These are phyloP conservation scores for Formica exsecta DNA, from an alignment of 1,140 invertebrate species.

Conservation along the genomic window DNA sequence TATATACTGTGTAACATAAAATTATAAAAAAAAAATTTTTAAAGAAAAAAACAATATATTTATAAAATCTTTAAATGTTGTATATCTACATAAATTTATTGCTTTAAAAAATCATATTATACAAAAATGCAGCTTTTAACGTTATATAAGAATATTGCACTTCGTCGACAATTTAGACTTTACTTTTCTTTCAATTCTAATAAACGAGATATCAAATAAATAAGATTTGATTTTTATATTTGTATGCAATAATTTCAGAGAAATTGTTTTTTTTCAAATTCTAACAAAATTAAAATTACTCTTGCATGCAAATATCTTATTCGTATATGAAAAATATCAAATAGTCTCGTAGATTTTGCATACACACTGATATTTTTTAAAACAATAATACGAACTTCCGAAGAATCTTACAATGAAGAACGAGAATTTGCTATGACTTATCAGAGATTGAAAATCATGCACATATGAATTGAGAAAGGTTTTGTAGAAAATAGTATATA, in stretches of 20 bases:
- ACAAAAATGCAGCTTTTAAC: not conserved
- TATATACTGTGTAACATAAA: not conserved
- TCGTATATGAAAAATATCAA: slow-evolving; percentile 8
- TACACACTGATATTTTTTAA: not conserved
- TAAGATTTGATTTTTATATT: not conserved
- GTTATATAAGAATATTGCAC: not conserved
- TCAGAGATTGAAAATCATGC: not conserved
- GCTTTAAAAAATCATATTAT: not conserved
- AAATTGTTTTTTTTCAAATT: too few species aligned
- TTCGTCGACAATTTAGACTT: not conserved
- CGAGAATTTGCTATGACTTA: not conserved
- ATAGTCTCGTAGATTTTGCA: not conserved
- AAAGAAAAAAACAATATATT: too few species aligned
- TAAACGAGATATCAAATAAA: not conserved
- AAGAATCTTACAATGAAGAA: not conserved
- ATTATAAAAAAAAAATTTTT: too few species aligned
- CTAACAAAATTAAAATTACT: too few species aligned
- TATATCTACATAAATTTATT: not conserved
- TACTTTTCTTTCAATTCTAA: not conserved
- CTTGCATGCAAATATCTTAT: not conserved
- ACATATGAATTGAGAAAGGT: not conserved
- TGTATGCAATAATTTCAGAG: not conserved
- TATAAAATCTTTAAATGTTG: not conserved
- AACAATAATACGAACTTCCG: not conserved
- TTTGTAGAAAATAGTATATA: not conserved